Base-by-base conservation (phyloP, 1,140 invertebrate species). In the Hesperophylax magnus region DNA sequence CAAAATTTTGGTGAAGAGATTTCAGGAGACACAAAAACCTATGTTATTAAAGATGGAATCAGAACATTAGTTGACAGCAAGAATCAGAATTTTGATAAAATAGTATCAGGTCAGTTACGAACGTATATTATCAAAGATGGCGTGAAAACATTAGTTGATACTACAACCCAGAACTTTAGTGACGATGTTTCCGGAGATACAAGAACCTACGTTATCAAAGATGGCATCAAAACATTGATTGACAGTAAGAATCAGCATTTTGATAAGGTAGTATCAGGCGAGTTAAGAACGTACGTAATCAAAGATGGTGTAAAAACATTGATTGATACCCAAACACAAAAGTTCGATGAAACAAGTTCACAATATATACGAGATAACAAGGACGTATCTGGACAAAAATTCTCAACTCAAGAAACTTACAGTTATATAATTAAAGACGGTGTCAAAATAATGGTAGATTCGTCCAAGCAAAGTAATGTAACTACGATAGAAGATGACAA, bases 141-240 rank as follows among this genome's bases (percentile, higher is more conserved):
- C 11, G 65, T 82, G 56, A 80, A 78, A 78, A 82, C 72, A 18
- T 60, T 60, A 22, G 75, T 83, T 20, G 74, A 77, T 17, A 18
- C 71, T 58, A 79, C 47, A 56, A 18, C 76, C 27, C 34, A 74
- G 31, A 80, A 74, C 27, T 47, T 20, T 53, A 60, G n/a, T 39
- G 79, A 75, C 17, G 71, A 76, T 9, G 20, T 20, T 60, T 18
- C n/a, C 31, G 6, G 47, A 76, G 15, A 54, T 61, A 24, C n/a
- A 20, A 65, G 52, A 24, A 81, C 24, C 39, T 81, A 81, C 27
- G 67, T 82, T 47, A 84, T 84, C 34, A 78, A 84, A 80, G 81
- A 81, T 47, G 81, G 81, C 58, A 65, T 84, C 39, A 82, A 82
- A 82, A 84, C 82, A n/a, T 63, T 53, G 4, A 74, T 82, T 15